phyloP scores from a whole-genome alignment of 2,797 vertebrate species.

The Intellagama lesueurii region DNA sequence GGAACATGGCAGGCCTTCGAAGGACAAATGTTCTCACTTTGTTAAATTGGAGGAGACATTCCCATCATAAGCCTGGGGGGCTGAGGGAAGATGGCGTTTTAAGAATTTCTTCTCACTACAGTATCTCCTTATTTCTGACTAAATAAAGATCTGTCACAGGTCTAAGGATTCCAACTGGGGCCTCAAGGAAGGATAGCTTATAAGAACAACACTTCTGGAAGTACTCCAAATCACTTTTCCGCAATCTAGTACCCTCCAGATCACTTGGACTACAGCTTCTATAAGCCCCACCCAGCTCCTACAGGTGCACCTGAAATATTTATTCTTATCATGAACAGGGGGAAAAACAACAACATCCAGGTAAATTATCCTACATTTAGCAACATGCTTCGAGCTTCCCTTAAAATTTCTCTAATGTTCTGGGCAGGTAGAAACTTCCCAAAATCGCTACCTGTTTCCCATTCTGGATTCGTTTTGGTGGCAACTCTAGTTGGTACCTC shows the following conservation, averaged over 20 bases:
- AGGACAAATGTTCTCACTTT: background rate
- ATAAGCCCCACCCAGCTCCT: background rate
- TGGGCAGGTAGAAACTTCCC: background rate
- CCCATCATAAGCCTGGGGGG: slow-evolving; percentile 32
- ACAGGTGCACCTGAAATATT: background rate
- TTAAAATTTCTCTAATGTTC: background rate
- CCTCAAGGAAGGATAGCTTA: fast-evolving
- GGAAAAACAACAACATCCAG: background rate
- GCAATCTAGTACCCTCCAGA: background rate
- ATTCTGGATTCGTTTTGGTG: background rate
- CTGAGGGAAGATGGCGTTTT: background rate
- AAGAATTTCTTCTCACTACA: slow-evolving; percentile 4
- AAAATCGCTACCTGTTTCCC: background rate
- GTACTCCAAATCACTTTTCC: background rate
- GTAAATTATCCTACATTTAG: background rate
- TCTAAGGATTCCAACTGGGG: background rate
- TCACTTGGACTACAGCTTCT: background rate
- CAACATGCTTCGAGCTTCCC: too few relatives aligned
- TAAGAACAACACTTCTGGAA: background rate
- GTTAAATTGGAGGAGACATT: background rate
- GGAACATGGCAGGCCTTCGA: background rate
- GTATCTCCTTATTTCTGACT: background rate
- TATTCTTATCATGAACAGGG: background rate
- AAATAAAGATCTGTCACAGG: background rate
- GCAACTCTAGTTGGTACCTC: background rate